These are phyloP conservation scores for Spinus olivaceus DNA, from an alignment of 2,797 vertebrate genomes.

Conservation along the genomic window DNA sequence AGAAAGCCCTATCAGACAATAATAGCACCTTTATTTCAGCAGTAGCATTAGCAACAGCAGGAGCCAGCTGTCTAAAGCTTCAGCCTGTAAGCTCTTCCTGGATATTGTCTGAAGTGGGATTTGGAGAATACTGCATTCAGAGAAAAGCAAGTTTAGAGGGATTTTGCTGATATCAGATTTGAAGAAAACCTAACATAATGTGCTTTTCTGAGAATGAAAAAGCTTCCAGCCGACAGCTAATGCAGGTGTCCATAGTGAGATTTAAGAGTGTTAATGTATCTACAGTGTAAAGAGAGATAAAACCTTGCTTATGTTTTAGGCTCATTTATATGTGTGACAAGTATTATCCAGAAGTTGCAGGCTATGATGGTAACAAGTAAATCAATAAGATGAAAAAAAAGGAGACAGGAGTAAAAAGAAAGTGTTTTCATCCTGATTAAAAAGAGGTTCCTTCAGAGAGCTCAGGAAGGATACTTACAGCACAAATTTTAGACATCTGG, in stretches of 20 bases:
- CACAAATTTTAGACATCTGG: neutral
- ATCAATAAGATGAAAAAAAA: neutral
- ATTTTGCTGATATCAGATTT: slow-evolving; percentile 7
- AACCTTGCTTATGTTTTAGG: neutral
- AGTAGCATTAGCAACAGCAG: neutral
- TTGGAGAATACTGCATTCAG: neutral
- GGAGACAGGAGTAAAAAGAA: neutral
- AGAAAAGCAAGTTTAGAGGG: slow-evolving; percentile 8
- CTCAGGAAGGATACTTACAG: neutral
- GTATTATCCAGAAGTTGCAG: neutral
- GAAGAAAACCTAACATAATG: neutral
- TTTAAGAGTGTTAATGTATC: neutral
- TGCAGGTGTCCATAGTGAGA: neutral
- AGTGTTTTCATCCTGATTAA: neutral
- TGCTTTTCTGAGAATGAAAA: slow-evolving; percentile 4
- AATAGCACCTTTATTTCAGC: neutral
- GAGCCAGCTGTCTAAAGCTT: neutral
- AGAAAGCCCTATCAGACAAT: neutral
- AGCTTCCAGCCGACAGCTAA: slow-evolving; percentile 2
- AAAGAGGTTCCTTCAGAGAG: neutral
- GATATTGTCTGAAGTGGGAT: slow-evolving; percentile 40
- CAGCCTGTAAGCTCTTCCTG: neutral
- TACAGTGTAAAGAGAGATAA: neutral
- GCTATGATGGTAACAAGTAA: neutral
- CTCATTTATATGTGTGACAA: neutral